These are phyloP conservation scores for Pyrgus malvae DNA, from an alignment of 2,888 invertebrate genomes.

Conservation along the genomic window DNA sequence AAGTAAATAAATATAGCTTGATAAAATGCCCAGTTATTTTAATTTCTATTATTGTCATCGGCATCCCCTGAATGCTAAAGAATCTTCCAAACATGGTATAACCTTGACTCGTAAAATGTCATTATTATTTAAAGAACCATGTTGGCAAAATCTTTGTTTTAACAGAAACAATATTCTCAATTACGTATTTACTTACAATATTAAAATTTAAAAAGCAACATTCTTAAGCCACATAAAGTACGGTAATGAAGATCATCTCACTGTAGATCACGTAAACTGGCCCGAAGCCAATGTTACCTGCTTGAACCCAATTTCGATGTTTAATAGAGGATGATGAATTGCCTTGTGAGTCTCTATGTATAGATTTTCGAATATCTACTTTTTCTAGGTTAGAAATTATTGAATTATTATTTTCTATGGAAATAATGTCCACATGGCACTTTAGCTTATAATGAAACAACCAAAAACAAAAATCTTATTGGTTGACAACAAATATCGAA, in stretches of 20 bases:
- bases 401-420: neutral
- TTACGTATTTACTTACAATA: neutral
- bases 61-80: too few relatives aligned
- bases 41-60: too few relatives aligned
- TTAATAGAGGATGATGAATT: slow-evolving; percentile 18
- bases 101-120: too few relatives aligned
- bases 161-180: too few relatives aligned
- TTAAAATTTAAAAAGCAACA: neutral
- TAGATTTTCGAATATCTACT: neutral
- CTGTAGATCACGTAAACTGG: slow-evolving; percentile 18
- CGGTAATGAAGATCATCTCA: neutral
- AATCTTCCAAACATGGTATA: too few relatives aligned
- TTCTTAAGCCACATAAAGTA: neutral
- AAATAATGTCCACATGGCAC: neutral
- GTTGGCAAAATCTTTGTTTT: too few relatives aligned
- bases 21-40: too few relatives aligned
- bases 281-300: slow-evolving; percentile 22
- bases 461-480: neutral
- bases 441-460: neutral
- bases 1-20: neutral
- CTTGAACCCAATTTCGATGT: slow-evolving; percentile 22
- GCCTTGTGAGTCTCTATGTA: neutral
- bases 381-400: neutral
- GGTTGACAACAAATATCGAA: neutral
- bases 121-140: too few relatives aligned